Conservation (phyloP, 2,888 invertebrate genomes). For the Hartigia nigra region DNA sequence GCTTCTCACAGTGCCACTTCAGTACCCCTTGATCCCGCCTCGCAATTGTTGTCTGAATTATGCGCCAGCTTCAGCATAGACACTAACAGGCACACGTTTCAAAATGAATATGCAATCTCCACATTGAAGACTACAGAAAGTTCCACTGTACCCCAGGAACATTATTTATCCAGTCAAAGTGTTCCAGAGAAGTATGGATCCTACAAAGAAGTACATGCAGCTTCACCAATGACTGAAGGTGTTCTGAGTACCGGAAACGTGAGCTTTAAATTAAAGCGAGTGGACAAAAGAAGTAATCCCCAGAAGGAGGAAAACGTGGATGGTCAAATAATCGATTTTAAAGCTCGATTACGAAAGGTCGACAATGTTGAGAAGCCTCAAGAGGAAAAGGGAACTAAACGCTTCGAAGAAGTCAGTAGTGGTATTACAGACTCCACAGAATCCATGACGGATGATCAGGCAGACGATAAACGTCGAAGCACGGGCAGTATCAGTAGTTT, state of each 20-base stretch:
- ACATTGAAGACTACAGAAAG: constrained; percentile 30
- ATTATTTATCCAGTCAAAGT: constrained; percentile 26
- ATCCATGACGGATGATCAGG: constrained; percentile 69
- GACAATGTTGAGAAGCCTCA: constrained; percentile 68
- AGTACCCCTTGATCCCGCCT: constrained; percentile 76
- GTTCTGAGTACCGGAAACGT: constrained; percentile 42
- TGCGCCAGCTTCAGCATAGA: constrained; percentile 85
- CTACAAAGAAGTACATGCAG: constrained; percentile 23
- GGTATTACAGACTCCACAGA: constrained; percentile 42
- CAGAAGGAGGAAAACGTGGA: constrained; percentile 70
- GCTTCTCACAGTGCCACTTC: constrained; percentile 41
- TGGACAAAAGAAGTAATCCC: constrained; percentile 74
- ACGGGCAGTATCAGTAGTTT: constrained; percentile 93
- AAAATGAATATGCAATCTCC: constrained; percentile 55
- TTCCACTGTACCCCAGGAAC: neutral
- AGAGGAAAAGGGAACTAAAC: constrained; percentile 48
- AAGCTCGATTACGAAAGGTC: constrained; percentile 85
- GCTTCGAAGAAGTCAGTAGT: constrained; percentile 54
- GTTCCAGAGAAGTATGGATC: constrained; percentile 40
- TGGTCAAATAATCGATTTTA: constrained; percentile 82
- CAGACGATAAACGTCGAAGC: constrained; percentile 88
- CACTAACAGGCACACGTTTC: constrained; percentile 61
- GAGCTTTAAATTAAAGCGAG: constrained; percentile 75
- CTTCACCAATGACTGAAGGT: constrained; percentile 51
- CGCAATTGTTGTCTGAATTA: constrained; percentile 84